These are phyloP conservation scores for Neomonachus schauinslandi DNA, from an alignment of 2,113 vertebrate genomes.

Conservation along the genomic window DNA sequence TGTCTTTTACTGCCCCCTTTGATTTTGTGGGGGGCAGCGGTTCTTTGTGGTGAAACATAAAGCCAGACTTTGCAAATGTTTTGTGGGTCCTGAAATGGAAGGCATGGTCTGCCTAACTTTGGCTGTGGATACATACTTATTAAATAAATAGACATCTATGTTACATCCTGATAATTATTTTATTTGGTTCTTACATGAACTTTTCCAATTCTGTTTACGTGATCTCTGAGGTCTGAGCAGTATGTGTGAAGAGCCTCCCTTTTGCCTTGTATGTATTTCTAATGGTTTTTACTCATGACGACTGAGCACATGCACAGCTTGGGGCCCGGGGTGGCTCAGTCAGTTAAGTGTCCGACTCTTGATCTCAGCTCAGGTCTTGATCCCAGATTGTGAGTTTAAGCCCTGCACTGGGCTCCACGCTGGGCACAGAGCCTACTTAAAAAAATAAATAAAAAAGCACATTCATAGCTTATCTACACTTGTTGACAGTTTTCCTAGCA, in stretches of 20 bases:
- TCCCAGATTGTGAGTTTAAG: not conserved
- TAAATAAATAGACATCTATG: accelerated
- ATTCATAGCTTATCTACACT: not conserved
- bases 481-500: not conserved
- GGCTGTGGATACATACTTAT: not conserved
- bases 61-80: not conserved
- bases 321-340: not conserved
- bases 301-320: accelerated
- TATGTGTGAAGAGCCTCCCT: too few species aligned
- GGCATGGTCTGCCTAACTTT: not conserved
- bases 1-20: too few species aligned
- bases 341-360: too few species aligned
- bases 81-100: not conserved
- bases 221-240: too few species aligned
- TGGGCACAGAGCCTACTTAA: not conserved
- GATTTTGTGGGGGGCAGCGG: too few species aligned
- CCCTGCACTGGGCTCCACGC: not conserved
- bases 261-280: too few species aligned
- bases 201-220: too few species aligned
- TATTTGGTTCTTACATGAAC: not conserved
- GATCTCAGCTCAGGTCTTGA: not conserved
- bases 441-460: not conserved
- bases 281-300: not conserved
- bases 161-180: too few species aligned
- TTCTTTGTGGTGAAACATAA: not conserved